Evolutionary conservation across 2,113 vertebrate species (phyloP), one percentile per base, ranked within the genome.

Genomic region (Toxostoma redivivum): DNA sequence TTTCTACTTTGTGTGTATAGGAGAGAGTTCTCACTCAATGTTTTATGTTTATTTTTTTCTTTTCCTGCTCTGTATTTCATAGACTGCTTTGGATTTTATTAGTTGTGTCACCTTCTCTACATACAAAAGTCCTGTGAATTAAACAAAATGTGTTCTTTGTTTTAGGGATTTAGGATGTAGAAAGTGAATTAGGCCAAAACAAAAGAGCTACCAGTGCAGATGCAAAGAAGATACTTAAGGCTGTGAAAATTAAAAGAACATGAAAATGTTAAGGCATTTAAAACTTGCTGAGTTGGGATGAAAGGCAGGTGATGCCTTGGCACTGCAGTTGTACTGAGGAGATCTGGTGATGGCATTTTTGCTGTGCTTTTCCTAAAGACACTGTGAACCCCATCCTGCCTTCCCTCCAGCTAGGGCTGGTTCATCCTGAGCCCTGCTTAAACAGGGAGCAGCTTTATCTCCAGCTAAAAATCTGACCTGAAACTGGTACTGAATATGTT

Each of bases 71-170:
- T 80, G 7, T 48, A 21, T 77, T 82, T 60, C 60, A 65, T 19
- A 76, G 31, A 48, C 8, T 76, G 10, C 28, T 79, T 79, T 69
- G 16, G 31, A 35, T 66, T 44, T 56, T 60, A 4, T 53, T 47
- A 12, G 35, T 62, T 72, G 31, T 38, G 6, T 61, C 5, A 53
- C 5, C 22, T 67, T 91, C 47, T 57, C 31, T 45, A 23, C 9
- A 3, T 37, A 53, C 4, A 74, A 78, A 79, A 67, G 28, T 23
- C 19, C 13, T 0, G 0, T 45, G 16, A 70, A 40, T 57, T 37
- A 51, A 51, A 40, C n/a, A 71, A 71, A 84, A 38, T 0, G 0
- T 25, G 12, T 58, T 53, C 5, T 67, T 88, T 79, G 27, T 20
- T 53, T 85, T 53, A 5, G 15, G 33, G 18, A 51, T 80, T 92